A percentile compares a stretch with the other conserved stretches of the same genome.
Conservation (phyloP, 1,140 invertebrate species). For the Heliconius nattereri region DNA sequence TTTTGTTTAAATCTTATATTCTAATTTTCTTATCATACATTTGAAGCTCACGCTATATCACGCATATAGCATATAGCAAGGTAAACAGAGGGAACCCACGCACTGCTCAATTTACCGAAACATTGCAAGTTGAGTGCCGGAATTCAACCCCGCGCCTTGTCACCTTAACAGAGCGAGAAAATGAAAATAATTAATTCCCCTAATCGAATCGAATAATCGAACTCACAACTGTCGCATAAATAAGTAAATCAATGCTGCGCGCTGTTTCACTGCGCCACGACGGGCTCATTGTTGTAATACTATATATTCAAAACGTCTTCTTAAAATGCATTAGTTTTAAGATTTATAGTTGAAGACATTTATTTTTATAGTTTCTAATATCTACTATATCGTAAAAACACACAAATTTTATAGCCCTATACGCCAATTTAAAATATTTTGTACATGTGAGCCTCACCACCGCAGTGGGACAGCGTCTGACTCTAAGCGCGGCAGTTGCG, state of each 20-base stretch:
- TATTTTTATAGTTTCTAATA: constrained; percentile 1
- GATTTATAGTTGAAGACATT: constrained; percentile 1
- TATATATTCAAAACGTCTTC: background rate
- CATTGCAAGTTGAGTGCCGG: background rate
- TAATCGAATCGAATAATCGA: background rate
- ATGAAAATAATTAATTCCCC: background rate
- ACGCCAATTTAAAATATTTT: background rate
- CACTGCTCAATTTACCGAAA: background rate
- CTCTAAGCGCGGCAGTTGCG: no score
- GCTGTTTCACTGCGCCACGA: background rate
- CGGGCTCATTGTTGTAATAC: background rate
- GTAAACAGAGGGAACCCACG: background rate
- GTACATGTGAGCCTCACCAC: background rate
- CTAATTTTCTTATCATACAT: background rate
- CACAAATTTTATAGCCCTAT: constrained; percentile 13
- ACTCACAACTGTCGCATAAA: background rate
- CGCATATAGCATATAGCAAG: constrained; percentile 2
- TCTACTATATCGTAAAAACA: background rate
- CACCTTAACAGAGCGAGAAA: no score
- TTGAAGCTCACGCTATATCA: background rate
- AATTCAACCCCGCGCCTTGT: no score
- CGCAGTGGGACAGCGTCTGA: no score
- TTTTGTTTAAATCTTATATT: no score
- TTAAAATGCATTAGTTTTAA: constrained; percentile 2
- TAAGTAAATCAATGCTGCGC: no score